These are phyloP conservation scores for Ophiothrix spiculata DNA, from an alignment of 35 echinoderm and acorn worm genomes.

Conservation along the genomic window DNA sequence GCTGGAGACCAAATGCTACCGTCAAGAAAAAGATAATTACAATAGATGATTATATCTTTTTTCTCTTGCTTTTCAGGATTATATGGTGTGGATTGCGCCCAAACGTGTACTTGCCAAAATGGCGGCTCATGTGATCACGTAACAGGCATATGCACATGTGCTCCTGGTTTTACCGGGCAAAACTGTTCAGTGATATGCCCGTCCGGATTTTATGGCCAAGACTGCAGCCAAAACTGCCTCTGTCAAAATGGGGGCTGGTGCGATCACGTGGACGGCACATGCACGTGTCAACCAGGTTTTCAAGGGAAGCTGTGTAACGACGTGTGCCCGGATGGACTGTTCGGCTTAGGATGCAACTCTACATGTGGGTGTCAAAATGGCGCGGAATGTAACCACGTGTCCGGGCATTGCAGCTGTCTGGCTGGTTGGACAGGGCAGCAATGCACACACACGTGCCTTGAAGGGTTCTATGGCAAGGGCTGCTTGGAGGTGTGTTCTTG, in stretches of 20 bases:
- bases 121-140: conserved; percentile 31
- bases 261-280: conserved; percentile 42
- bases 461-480: neutral
- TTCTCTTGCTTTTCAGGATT: conserved; percentile 6
- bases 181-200: conserved; percentile 34
- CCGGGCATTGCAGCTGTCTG: conserved; percentile 54
- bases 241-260: conserved; percentile 60
- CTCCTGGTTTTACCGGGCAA: conserved; percentile 49
- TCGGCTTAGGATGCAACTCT: conserved; percentile 50
- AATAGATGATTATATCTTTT: neutral
- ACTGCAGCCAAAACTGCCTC: conserved; percentile 46
- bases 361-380: conserved; percentile 53
- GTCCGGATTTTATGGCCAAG: conserved; percentile 42
- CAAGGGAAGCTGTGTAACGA: conserved; percentile 52
- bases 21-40: too few relatives aligned
- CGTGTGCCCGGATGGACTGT: conserved; percentile 50
- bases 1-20: too few relatives aligned
- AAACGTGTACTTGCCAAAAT: conserved; percentile 63
- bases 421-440: conserved; percentile 61
- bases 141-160: conserved; percentile 50
- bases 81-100: conserved; percentile 59
- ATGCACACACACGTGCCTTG: neutral
- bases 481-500: conserved; percentile 19
- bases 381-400: conserved; percentile 57
- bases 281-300: conserved; percentile 71